phyloP scores from a whole-genome alignment of 2,797 vertebrate genomes.

The Benthosema pterotum region DNA sequence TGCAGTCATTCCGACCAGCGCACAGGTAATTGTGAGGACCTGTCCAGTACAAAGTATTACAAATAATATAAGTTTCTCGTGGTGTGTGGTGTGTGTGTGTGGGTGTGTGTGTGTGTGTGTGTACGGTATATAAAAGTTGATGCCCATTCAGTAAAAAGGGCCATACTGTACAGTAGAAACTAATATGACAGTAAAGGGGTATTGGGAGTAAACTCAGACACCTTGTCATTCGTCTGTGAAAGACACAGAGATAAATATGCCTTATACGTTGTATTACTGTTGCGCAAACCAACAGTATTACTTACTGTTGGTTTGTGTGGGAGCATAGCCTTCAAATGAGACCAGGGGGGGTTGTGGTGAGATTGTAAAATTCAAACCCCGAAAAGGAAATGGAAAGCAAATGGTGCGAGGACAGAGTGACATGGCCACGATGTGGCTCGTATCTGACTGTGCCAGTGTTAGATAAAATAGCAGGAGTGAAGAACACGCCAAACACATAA shows the following conservation, averaged over 20 bases:
- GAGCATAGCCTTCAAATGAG: conserved; percentile 13
- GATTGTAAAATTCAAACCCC: conserved; percentile 29
- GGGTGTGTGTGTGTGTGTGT: too few species aligned
- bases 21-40: conserved; percentile 98
- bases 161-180: conserved; percentile 26
- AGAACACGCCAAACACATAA: conserved; percentile 73
- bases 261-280: too few species aligned
- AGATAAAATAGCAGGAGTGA: conserved; percentile 72
- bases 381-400: conserved; percentile 66
- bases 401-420: conserved; percentile 79
- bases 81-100: too few species aligned
- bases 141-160: background rate
- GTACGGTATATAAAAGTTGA: too few species aligned
- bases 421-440: conserved; percentile 71
- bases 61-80: conserved; percentile 21
- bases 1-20: conserved; percentile 97
- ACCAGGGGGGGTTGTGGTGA: conserved; percentile 15
- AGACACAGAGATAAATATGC: too few species aligned
- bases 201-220: too few species aligned
- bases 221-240: too few species aligned
- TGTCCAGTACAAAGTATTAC: conserved; percentile 63
- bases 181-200: background rate
- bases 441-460: conserved; percentile 58
- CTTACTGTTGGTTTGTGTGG: too few species aligned
- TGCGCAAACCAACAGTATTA: too few species aligned